Percentiles rank a stretch among this genome's conserved stretches.
Evolutionary conservation across 2,797 vertebrate species (phyloP).

Genomic region (Chloroceryle inda): DNA sequence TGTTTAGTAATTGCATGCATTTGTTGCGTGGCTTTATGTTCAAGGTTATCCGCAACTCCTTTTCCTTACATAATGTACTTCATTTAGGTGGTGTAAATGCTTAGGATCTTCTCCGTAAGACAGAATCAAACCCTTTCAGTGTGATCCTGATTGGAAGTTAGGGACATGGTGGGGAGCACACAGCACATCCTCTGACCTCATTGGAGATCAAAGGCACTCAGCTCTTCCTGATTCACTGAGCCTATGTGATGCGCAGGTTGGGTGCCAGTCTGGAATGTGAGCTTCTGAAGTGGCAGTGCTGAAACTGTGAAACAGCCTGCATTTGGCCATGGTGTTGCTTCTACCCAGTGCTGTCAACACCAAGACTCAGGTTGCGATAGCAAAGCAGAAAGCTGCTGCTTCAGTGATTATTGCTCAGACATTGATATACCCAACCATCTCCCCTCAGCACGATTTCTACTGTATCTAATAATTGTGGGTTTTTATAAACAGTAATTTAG

Average conservation of each 20-base stretch:
- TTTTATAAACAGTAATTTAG: constrained; percentile 70
- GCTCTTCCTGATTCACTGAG: background rate
- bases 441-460: background rate
- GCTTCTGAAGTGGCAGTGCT: background rate
- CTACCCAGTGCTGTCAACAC: constrained; percentile 40
- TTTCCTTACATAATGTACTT: background rate
- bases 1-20: constrained; percentile 7
- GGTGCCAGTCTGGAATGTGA: background rate
- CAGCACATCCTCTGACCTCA: fast-evolving
- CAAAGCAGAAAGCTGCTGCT: constrained; percentile 11
- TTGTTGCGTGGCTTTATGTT: background rate
- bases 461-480: constrained; percentile 51
- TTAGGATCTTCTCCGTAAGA: background rate
- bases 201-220: fast-evolving
- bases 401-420: constrained; percentile 39
- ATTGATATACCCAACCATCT: background rate
- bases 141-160: background rate
- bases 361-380: background rate
- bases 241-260: background rate
- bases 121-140: background rate
- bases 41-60: background rate
- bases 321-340: background rate
- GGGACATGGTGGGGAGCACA: background rate
- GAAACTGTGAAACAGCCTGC: background rate
- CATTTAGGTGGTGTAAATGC: background rate